Conservation (phyloP, 1,140 invertebrate species). For the Drosophila sulfurigaster region DNA sequence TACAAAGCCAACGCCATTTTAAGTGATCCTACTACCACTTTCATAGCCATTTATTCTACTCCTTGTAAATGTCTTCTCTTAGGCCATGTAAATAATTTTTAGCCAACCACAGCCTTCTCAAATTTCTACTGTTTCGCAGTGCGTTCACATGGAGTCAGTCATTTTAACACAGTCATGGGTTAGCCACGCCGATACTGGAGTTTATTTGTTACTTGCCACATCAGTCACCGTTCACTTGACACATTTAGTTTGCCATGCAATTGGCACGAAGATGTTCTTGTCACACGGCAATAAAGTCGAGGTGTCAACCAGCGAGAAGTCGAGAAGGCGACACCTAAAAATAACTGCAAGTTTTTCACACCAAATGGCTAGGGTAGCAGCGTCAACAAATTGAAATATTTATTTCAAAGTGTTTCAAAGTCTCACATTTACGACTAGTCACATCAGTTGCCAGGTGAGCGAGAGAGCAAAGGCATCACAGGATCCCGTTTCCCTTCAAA, state of each 20-base stretch:
- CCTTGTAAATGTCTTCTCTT: slow-evolving; percentile 24
- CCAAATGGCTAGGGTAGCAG: slow-evolving; percentile 57
- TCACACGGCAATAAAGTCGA: slow-evolving; percentile 68
- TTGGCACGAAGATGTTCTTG: slow-evolving; percentile 76
- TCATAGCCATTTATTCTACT: neutral
- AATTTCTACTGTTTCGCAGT: neutral
- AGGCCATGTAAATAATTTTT: slow-evolving; percentile 61
- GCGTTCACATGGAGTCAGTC: neutral
- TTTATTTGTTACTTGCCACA: slow-evolving; percentile 76
- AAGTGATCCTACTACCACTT: slow-evolving; percentile 40
- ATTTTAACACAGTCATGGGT: slow-evolving; percentile 15
- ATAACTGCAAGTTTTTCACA: slow-evolving; percentile 78
- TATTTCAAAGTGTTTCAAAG: slow-evolving; percentile 69
- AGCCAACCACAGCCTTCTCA: neutral
- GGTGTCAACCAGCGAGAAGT: slow-evolving; percentile 18
- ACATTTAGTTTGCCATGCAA: slow-evolving; percentile 73
- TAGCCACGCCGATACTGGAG: neutral
- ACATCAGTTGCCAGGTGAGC: slow-evolving; percentile 68
- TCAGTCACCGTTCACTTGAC: slow-evolving; percentile 84
- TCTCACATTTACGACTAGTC: slow-evolving; percentile 32
- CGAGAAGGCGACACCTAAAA: slow-evolving; percentile 52
- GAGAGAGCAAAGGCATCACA: slow-evolving; percentile 8
- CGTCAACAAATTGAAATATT: slow-evolving; percentile 78
- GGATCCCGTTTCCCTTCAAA: slow-evolving; percentile 12
- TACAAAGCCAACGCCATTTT: slow-evolving; percentile 69